These are phyloP conservation scores for Zaprionus tsacasi DNA, from an alignment of 1,140 invertebrate genomes.

Conservation along the genomic window DNA sequence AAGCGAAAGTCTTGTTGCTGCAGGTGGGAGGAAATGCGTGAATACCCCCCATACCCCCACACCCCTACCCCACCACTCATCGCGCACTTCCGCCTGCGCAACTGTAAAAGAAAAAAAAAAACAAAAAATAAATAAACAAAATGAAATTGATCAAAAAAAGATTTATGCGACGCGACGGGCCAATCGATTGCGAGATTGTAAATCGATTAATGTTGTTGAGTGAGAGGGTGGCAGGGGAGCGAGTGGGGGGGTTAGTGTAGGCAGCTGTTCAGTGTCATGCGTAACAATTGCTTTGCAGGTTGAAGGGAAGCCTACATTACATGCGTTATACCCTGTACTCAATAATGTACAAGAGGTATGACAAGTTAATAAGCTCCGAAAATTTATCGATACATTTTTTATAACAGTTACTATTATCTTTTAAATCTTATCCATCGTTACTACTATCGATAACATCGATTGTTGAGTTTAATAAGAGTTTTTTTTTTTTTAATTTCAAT, in stretches of 20 bases:
- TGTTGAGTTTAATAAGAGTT: too few relatives aligned
- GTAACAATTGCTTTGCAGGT: background rate
- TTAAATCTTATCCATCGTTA: too few relatives aligned
- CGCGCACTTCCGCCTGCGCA: background rate
- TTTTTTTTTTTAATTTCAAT: too few relatives aligned
- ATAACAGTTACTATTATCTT: too few relatives aligned
- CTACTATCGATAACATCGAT: too few relatives aligned
- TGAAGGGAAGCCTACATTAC: background rate
- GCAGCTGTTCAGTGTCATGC: conserved; percentile 9
- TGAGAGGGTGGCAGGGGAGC: background rate
- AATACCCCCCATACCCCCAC: too few relatives aligned
- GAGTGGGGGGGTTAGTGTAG: background rate
- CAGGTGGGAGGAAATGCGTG: background rate
- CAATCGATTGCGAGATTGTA: conserved; percentile 2
- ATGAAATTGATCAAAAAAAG: background rate
- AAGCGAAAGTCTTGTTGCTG: conserved; percentile 1
- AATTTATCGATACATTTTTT: too few relatives aligned
- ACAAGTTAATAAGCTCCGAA: too few relatives aligned
- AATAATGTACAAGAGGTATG: background rate
- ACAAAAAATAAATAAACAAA: background rate
- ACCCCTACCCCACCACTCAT: background rate
- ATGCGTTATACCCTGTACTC: background rate
- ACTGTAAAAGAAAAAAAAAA: background rate
- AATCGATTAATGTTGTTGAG: background rate
- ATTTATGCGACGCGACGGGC: background rate